Evolutionary conservation across 2,797 vertebrate species (phyloP).

Genomic region (Dryobates pubescens): DNA sequence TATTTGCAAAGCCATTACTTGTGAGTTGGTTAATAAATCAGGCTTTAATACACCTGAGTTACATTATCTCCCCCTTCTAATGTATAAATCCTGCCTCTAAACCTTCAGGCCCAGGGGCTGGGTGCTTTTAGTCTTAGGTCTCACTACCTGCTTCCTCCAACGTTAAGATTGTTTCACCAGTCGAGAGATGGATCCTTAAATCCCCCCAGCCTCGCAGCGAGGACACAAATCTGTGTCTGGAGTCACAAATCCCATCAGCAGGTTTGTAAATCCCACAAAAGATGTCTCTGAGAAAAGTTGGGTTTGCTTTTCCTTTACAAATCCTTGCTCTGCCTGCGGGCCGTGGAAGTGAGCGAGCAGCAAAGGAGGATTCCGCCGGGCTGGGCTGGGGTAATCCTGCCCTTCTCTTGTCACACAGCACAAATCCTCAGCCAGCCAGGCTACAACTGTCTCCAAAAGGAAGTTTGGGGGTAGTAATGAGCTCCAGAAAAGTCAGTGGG

Average conservation of each 20-base stretch:
- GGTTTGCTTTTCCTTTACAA: constrained; percentile 61
- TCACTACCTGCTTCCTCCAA: constrained; percentile 64
- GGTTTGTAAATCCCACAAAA: constrained; percentile 71
- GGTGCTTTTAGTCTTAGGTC: constrained; percentile 70
- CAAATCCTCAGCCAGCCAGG: constrained; percentile 24
- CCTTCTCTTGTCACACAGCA: background rate
- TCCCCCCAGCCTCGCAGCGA: constrained; percentile 56
- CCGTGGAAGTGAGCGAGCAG: constrained; percentile 51
- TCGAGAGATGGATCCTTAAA: constrained; percentile 70
- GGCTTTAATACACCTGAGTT: constrained; percentile 73
- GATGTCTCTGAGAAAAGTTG: constrained; percentile 45
- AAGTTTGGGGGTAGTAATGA: background rate
- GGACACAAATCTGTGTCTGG: constrained; percentile 66
- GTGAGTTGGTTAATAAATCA: constrained; percentile 71
- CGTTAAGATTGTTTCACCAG: constrained; percentile 57
- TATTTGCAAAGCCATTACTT: constrained; percentile 71
- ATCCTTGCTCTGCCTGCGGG: constrained; percentile 61
- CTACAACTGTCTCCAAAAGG: background rate
- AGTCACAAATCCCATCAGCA: constrained; percentile 70
- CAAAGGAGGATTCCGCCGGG: constrained; percentile 24
- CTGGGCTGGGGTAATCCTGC: constrained; percentile 41
- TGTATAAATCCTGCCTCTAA: constrained; percentile 69
- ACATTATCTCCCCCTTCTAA: constrained; percentile 68
- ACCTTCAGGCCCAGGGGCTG: constrained; percentile 56
- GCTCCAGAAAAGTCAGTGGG: background rate